Evolutionary conservation across 2,113 vertebrate species (phyloP), one percentile per base, ranked within the genome.

Genomic region (Nibea coibor): DNA sequence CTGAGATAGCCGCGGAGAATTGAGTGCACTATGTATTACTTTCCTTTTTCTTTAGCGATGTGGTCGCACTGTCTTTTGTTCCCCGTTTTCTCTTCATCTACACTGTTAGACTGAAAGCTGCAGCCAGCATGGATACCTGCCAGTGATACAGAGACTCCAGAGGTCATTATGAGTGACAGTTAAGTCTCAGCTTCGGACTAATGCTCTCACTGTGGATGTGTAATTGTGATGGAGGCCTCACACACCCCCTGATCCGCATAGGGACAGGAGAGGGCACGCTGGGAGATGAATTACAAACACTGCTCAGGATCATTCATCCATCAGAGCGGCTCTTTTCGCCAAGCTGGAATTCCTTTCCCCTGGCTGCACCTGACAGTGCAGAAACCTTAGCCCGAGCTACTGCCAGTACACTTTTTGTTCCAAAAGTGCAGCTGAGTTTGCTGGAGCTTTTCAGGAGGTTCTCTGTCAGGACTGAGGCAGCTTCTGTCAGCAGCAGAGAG

Each of bases 361-460:
- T 79, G 72, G 84, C 90, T 87, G 54, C 88, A 89, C 86, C 89
- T 88, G 90, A 92, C 80, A 51, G 76, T 63, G 86, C 87, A 90
- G 88, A 89, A 91, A 92, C 80, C 50, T 81, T 68, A 87, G 54
- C 70, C 76, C 16, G 6, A 79, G 51, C 65, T 83, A n/a, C 65
- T 20, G 70, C 77, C 68, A 70, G 54, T 66, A 75, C 0, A 31
- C 51, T 65, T 28, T 72, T 65, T 68, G 54, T 84, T 89, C 66
- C 75, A 81, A 74, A 84, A 82, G 81, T 69, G 77, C 83, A 78
- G 76, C 83, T 76, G 71, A 87, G 67, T 80, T 87, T 64, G 61
- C 80, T 59, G 43, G 50, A 86, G 72, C 77, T 72, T 76, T 76
- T 85, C 53, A 71, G 75, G 57, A 80, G 57, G 78, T 65, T 78